Percentiles rank a stretch among this genome's conserved stretches.
phyloP scores from a whole-genome alignment of 2,888 invertebrate species.

The Phortica okadai region DNA sequence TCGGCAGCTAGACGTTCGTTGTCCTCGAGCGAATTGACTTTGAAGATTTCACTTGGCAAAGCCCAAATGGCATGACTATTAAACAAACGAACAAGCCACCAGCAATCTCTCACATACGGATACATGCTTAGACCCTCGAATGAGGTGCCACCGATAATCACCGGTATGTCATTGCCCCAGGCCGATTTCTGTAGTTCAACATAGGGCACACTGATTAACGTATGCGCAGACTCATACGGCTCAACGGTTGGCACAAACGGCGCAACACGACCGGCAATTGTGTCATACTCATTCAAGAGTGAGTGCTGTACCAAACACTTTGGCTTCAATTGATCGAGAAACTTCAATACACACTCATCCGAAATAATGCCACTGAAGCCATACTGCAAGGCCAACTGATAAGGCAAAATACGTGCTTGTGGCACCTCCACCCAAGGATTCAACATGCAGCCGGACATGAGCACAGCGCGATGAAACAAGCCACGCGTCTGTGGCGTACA shows the following conservation, averaged over 20 bases:
- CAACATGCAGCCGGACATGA: conserved; percentile 71
- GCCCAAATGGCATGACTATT: conserved; percentile 51
- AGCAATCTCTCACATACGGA: conserved; percentile 50
- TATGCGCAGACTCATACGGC: conserved; percentile 54
- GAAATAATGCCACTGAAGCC: conserved; percentile 67
- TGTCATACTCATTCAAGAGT: conserved; percentile 60
- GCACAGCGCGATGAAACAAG: conserved; percentile 72
- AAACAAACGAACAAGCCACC: conserved; percentile 44
- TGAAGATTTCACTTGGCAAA: conserved; percentile 65
- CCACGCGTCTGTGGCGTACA: conserved; percentile 76
- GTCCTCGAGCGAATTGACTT: conserved; percentile 42
- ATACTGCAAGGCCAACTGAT: conserved; percentile 64
- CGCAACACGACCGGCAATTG: conserved; percentile 56
- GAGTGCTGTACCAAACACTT: conserved; percentile 65
- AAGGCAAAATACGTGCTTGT: conserved; percentile 51
- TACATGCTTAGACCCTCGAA: conserved; percentile 71
- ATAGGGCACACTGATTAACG: conserved; percentile 52
- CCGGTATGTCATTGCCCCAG: conserved; percentile 70
- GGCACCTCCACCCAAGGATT: conserved; percentile 67
- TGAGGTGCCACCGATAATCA: conserved; percentile 72
- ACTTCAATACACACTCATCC: conserved; percentile 68
- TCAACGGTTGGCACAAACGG: conserved; percentile 70
- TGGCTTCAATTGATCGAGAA: conserved; percentile 61
- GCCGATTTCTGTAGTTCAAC: conserved; percentile 62
- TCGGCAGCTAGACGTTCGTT: conserved; percentile 54